These are phyloP conservation scores for Leucophenga varia DNA, from an alignment of 1,140 invertebrate species.

Conservation along the genomic window DNA sequence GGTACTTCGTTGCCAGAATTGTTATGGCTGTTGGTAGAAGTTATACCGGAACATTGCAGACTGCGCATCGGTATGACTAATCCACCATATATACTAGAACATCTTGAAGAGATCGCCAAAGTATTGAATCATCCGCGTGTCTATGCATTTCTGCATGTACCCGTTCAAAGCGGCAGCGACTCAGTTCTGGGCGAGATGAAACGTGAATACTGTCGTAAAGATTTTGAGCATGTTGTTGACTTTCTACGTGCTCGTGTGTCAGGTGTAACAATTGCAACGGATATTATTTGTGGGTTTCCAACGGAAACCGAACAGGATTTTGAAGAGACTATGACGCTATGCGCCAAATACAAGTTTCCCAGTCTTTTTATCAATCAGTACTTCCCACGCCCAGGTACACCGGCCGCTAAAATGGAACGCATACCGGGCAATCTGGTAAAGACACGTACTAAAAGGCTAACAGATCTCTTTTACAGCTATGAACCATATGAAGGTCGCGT, in stretches of 20 bases:
- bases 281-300: constrained; percentile 98
- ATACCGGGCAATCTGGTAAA: constrained; percentile 84
- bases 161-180: constrained; percentile 96
- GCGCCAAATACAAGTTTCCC: constrained; percentile 87
- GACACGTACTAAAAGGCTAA: constrained; percentile 82
- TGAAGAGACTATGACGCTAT: constrained; percentile 82
- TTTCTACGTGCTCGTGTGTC: constrained; percentile 73
- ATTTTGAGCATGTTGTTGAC: constrained; percentile 90
- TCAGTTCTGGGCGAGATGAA: constrained; percentile 94
- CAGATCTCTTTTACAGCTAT: constrained; percentile 91
- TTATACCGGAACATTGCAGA: constrained; percentile 89
- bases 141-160: constrained; percentile 95
- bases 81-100: constrained; percentile 96
- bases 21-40: constrained; percentile 80
- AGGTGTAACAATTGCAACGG: constrained; percentile 90
- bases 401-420: constrained; percentile 84
- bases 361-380: constrained; percentile 98
- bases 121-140: constrained; percentile 88
- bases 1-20: constrained; percentile 84
- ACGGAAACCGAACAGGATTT: constrained; percentile 94
- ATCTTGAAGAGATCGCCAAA: constrained; percentile 87
- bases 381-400: constrained; percentile 92
- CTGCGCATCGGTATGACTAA: constrained; percentile 95
- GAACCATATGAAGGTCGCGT: constrained; percentile 78
- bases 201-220: constrained; percentile 84